phyloP scores from a whole-genome alignment of 2,888 invertebrate genomes.

The Melipona beecheii region DNA sequence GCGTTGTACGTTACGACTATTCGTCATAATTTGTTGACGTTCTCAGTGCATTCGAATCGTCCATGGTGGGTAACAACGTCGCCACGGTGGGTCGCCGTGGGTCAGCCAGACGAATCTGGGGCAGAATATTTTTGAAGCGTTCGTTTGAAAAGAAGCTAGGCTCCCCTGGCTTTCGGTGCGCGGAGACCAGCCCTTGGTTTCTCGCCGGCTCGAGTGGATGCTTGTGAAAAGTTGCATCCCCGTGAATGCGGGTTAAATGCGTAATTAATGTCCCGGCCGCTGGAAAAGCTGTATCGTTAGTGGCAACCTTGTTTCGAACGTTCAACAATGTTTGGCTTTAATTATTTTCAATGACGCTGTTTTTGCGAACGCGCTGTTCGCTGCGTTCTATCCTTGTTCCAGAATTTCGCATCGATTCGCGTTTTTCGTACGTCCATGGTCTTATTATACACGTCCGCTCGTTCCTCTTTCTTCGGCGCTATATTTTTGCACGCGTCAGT shows the following conservation, averaged over 20 bases:
- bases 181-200: neutral
- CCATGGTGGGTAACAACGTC: neutral
- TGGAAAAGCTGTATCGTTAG: neutral
- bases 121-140: neutral
- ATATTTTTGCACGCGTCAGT: neutral
- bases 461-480: neutral
- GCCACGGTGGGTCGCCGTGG: conserved; percentile 2
- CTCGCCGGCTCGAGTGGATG: neutral
- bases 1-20: conserved; percentile 47
- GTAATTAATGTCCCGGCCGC: conserved; percentile 20
- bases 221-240: conserved; percentile 26
- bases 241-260: conserved; percentile 26
- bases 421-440: neutral
- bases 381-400: neutral
- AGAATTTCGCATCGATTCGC: neutral
- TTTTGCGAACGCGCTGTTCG: neutral
- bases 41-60: neutral
- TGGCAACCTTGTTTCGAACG: conserved; percentile 15
- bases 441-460: neutral
- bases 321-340: conserved; percentile 28
- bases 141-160: neutral
- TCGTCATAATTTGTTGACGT: conserved; percentile 64
- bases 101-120: conserved; percentile 1
- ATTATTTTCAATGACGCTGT: conserved; percentile 28
- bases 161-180: neutral